phyloP scores from a whole-genome alignment of 2,888 invertebrate species.

The Halocaridina rubra region DNA sequence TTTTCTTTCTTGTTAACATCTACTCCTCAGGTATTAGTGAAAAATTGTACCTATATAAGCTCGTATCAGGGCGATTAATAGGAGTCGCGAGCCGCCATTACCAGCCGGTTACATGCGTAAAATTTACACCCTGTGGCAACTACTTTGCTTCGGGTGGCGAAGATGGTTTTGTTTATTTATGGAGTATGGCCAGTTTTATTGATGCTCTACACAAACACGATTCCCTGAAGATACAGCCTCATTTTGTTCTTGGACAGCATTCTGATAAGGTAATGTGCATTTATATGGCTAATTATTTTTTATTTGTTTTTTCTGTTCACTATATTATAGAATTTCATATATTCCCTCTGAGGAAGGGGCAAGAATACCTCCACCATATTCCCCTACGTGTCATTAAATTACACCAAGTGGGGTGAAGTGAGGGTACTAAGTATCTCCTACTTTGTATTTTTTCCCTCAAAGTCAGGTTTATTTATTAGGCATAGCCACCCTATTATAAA shows the following conservation, averaged over 20 bases:
- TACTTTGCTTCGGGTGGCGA: slow-evolving; percentile 71
- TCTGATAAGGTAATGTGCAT: slow-evolving; percentile 52
- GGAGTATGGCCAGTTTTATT: slow-evolving; percentile 41
- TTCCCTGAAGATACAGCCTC: slow-evolving; percentile 43
- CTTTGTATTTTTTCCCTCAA: neutral
- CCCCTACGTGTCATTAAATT: neutral
- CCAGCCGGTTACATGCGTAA: slow-evolving; percentile 80
- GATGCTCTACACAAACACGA: slow-evolving; percentile 35
- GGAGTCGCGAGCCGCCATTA: slow-evolving; percentile 82
- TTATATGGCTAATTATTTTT: neutral
- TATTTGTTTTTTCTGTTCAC: neutral
- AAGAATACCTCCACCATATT: too few species aligned
- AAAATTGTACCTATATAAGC: slow-evolving; percentile 84
- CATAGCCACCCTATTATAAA: too few species aligned
- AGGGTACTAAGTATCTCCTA: neutral
- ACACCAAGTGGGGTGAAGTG: neutral
- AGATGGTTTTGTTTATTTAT: slow-evolving; percentile 61
- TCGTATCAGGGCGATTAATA: slow-evolving; percentile 78
- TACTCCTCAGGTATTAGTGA: slow-evolving; percentile 75
- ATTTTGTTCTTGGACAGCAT: slow-evolving; percentile 56
- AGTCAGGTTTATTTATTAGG: too few species aligned
- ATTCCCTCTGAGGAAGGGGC: too few species aligned
- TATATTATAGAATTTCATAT: too few species aligned
- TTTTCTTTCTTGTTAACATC: neutral
- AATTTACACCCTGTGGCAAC: slow-evolving; percentile 82